Percentiles rank a stretch among this genome's conserved stretches.
These are phyloP conservation scores for Leucopternis melanops DNA, from an alignment of 2,113 vertebrate genomes.

Conservation along the genomic window DNA sequence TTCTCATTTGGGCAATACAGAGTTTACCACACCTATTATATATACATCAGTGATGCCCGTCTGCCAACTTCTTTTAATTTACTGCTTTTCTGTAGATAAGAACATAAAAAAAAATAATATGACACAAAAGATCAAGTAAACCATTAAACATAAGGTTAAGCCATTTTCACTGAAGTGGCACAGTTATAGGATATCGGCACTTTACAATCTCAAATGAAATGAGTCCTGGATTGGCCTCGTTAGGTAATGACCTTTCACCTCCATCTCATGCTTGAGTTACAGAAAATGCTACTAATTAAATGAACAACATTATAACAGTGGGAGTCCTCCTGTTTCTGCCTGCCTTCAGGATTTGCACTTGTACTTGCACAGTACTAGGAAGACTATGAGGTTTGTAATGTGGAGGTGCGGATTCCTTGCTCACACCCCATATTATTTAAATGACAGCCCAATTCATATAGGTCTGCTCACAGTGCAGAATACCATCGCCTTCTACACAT, in stretches of 20 bases:
- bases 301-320: fast-evolving
- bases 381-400: not conserved
- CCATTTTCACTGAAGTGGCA: not conserved
- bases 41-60: not conserved
- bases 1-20: not conserved
- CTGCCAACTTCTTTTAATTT: not conserved
- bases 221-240: not conserved
- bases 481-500: not conserved
- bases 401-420: not conserved
- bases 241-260: not conserved
- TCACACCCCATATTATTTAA: not conserved
- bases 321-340: not conserved
- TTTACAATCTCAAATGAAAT: not conserved
- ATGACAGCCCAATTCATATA: fast-evolving
- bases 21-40: not conserved
- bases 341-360: not conserved
- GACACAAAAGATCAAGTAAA: not conserved
- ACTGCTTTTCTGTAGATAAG: not conserved
- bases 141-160: not conserved
- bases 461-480: not conserved
- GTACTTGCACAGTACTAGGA: not conserved
- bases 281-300: not conserved
- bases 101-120: not conserved
- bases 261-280: fast-evolving
- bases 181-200: not conserved